phyloP scores from a whole-genome alignment of 2,797 vertebrate species.

The Myotis pilosus region DNA sequence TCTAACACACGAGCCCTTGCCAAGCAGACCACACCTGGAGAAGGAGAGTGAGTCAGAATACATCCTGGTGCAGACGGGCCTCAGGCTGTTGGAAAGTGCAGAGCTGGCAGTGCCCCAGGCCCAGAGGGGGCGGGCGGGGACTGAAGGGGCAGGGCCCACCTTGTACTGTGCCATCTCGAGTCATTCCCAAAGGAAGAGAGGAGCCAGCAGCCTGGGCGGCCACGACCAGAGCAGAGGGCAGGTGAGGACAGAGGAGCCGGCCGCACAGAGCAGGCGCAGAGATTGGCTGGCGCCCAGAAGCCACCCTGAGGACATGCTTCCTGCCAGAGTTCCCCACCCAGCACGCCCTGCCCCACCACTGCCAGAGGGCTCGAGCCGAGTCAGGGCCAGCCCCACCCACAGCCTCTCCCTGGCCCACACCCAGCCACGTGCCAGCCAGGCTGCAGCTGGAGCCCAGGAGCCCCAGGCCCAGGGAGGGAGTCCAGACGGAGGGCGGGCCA shows the following conservation, averaged over 20 bases:
- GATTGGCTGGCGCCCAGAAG: constrained; percentile 23
- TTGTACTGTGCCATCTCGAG: background rate
- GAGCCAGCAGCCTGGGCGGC: background rate
- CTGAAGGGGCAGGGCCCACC: background rate
- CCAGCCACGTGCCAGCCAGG: constrained; percentile 20
- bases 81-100: background rate
- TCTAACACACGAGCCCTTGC: background rate
- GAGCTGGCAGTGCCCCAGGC: background rate
- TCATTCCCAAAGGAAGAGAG: background rate
- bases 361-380: background rate
- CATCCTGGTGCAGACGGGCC: background rate
- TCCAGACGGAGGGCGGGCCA: background rate
- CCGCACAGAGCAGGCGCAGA: background rate
- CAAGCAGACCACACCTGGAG: constrained; percentile 43
- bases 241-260: constrained; percentile 37
- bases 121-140: background rate
- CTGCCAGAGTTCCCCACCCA: constrained; percentile 34
- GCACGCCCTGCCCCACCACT: background rate
- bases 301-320: constrained; percentile 41
- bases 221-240: background rate
- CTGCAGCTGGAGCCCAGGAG: background rate
- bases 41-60: constrained; percentile 55
- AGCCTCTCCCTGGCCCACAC: background rate
- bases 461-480: background rate
- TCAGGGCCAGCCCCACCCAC: background rate